Percentiles rank a stretch among this genome's conserved stretches.
phyloP scores from a whole-genome alignment of 2,888 invertebrate genomes.

The Caenorhabditis drosophilae region DNA sequence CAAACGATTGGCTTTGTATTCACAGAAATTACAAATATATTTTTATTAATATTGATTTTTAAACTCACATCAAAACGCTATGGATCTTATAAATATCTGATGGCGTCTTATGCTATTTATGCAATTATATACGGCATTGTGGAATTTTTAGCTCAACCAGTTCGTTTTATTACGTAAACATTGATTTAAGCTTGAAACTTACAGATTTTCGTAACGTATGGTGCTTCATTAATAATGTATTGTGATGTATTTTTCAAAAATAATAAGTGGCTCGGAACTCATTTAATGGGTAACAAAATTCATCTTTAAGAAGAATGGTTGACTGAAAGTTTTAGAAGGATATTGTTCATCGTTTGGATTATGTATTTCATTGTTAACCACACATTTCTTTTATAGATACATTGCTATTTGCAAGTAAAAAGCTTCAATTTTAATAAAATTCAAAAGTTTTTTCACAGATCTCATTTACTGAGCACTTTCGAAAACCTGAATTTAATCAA shows the following conservation, averaged over 20 bases:
- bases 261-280: too few species aligned
- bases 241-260: too few species aligned
- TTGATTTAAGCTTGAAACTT: too few species aligned
- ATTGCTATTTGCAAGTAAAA: neutral
- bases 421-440: neutral
- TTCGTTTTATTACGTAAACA: too few species aligned
- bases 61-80: neutral
- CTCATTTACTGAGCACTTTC: neutral
- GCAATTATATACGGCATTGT: slow-evolving; percentile 1
- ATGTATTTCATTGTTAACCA: neutral
- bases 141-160: neutral
- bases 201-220: too few species aligned
- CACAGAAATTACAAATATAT: neutral
- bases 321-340: too few species aligned
- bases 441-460: neutral
- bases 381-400: neutral
- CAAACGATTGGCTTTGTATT: neutral
- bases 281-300: too few species aligned
- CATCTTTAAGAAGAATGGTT: too few species aligned
- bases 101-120: neutral
- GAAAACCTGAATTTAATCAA: neutral
- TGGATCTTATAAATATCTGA: slow-evolving; percentile 5
- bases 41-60: neutral
- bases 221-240: too few species aligned
- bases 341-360: neutral